Evolutionary conservation across 1,140 invertebrate genomes (phyloP), one percentile per base, ranked within the genome.

Genomic region (Bathynomus jamesi): DNA sequence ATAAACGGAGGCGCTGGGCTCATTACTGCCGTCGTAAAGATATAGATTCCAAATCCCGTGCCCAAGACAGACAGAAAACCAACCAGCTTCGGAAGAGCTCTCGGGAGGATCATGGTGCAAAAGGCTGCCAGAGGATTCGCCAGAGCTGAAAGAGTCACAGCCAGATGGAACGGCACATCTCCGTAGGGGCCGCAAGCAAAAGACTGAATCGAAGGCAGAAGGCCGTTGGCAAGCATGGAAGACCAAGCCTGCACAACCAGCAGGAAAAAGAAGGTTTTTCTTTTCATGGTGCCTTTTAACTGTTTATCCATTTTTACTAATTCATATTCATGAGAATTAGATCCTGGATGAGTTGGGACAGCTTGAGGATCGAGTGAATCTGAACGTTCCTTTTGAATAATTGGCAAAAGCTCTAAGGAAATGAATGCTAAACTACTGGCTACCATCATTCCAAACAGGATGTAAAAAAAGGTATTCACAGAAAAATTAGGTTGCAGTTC

Each of bases 141-240:
- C 82, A 95, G 91, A 13, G 88, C 88, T n/a, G 89, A 86, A 29
- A 96, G 82, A 2, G 90, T 90, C 13, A 91, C 89, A 7, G 91
- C 86, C 78, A 94, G 84, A 81, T 95, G 93, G 83, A 94, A 96
- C 0, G 90, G 87, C 10, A 84, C 80, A 75, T 87, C 88, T 2
- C 94, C 93, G 80, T 96, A 97, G 0, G 94, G 93, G 67, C 94
- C 83, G 82, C 90, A 91, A 0, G 93, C 92, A 80, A 90, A 97
- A 0, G 92, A 90, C 80, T 95, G 91, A 63, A 95, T 87, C 67
- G 91, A 90, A 3, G 91, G 90, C 69, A 96, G 84, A 61, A 91
- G 86, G 61, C 91, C 92, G 79, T 95, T 92, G 65, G 85, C 85
- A 61, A 93, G 83, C 65, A 87, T 85, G 78, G 88, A 90, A 1